Evolutionary conservation across 1,140 invertebrate species (phyloP).

Genomic region (Apis mellifera): Amel_HAv3.1 CM009937.2:911501-912000

Average conservation of each 20-base stretch:
- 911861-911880: constrained; percentile 72
- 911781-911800: neutral
- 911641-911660: neutral
- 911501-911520: too few relatives aligned
- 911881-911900: constrained; percentile 61
- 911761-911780: neutral
- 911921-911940: constrained; percentile 66
- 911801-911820: neutral
- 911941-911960: neutral
- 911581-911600: too few relatives aligned
- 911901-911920: constrained; percentile 45
- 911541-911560: too few relatives aligned
- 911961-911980: constrained; percentile 13
- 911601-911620: too few relatives aligned
- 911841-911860: constrained; percentile 17
- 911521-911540: too few relatives aligned
- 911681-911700: neutral
- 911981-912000: neutral
- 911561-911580: too few relatives aligned
- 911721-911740: neutral
- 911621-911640: neutral
- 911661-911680: too few relatives aligned
- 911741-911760: neutral
- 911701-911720: neutral
- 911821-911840: neutral